These are phyloP conservation scores for Leptinotarsa haldemani DNA, from an alignment of 2,888 invertebrate species.

Conservation along the genomic window DNA sequence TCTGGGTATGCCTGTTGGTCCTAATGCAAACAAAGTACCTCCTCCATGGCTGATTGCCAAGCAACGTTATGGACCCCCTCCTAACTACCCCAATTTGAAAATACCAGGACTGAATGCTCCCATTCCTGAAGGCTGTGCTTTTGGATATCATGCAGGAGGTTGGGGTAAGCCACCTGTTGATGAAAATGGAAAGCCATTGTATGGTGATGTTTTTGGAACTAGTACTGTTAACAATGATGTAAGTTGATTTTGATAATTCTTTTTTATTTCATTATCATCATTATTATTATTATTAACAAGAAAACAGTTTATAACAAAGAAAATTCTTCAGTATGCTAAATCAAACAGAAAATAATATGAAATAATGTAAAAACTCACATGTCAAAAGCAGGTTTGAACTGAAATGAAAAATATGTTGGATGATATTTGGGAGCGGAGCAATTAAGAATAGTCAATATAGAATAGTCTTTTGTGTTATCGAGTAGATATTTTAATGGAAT, in stretches of 20 bases:
- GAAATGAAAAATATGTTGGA: too few species aligned
- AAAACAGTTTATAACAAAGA: too few species aligned
- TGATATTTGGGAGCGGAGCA: too few species aligned
- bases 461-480: too few species aligned
- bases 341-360: too few species aligned
- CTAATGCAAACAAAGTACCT: conserved; percentile 86
- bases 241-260: conserved; percentile 55
- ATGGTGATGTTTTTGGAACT: conserved; percentile 98
- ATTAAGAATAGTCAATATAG: too few species aligned
- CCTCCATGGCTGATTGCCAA: conserved; percentile 98
- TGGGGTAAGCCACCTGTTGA: conserved; percentile 99
- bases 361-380: too few species aligned
- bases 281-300: too few species aligned
- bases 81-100: conserved; percentile 98
- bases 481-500: too few species aligned
- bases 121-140: conserved; percentile 96
- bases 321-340: too few species aligned
- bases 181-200: conserved; percentile 96
- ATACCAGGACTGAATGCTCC: conserved; percentile 98
- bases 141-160: conserved; percentile 99
- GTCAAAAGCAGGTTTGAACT: too few species aligned
- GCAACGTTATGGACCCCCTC: conserved; percentile 98
- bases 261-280: too few species aligned
- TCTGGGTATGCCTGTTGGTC: conserved; percentile 98
- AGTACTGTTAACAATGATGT: conserved; percentile 79